phyloP scores from a whole-genome alignment of 2,113 vertebrate species.

The Felis catus region F.catus_Fca126_mat1.0 CM031412.1:235837501-235838000 shows the following conservation, averaged over 20 bases:
- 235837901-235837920: background rate
- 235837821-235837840: background rate
- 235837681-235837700: background rate
- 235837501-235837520: too few species aligned
- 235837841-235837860: background rate
- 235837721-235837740: background rate
- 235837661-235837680: too few species aligned
- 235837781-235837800: background rate
- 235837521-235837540: too few species aligned
- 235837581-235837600: too few species aligned
- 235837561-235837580: too few species aligned
- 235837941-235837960: background rate
- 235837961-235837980: background rate
- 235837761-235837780: background rate
- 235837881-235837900: background rate
- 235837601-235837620: too few species aligned
- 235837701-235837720: background rate
- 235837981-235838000: background rate
- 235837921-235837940: background rate
- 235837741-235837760: too few species aligned
- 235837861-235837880: background rate
- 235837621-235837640: rapidly evolving
- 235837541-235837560: too few species aligned
- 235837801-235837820: background rate
- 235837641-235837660: too few species aligned